Percentiles rank a stretch among this genome's conserved stretches.
These are phyloP conservation scores for Fistularia commersonii DNA, from an alignment of 2,797 vertebrate species.

Conservation along the genomic window DNA sequence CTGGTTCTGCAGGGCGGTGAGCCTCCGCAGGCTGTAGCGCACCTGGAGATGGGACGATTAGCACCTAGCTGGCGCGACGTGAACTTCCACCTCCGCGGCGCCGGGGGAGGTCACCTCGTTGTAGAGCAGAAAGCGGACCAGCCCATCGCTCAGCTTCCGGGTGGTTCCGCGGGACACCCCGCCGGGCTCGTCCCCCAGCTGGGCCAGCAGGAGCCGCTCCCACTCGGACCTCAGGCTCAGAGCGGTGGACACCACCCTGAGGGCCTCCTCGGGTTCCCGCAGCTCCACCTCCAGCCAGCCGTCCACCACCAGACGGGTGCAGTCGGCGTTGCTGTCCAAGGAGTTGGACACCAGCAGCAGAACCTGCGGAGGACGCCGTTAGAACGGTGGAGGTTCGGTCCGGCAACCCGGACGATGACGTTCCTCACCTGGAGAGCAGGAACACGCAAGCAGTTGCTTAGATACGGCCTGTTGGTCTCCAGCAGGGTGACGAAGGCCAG, in stretches of 20 bases:
- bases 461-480: constrained; percentile 90
- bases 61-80: neutral
- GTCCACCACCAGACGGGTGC: constrained; percentile 83
- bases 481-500: constrained; percentile 88
- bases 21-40: constrained; percentile 76
- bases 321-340: constrained; percentile 85
- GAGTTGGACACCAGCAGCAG: constrained; percentile 83
- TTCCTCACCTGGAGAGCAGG: constrained; percentile 82
- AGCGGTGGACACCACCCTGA: constrained; percentile 65
- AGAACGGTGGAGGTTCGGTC: too few relatives aligned
- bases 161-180: constrained; percentile 44
- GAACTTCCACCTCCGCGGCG: neutral
- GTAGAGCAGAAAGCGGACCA: constrained; percentile 81
- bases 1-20: constrained; percentile 82
- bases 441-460: constrained; percentile 85
- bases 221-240: constrained; percentile 73
- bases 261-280: constrained; percentile 51
- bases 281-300: constrained; percentile 86
- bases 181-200: constrained; percentile 58
- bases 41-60: constrained; percentile 61
- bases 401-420: too few relatives aligned
- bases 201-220: constrained; percentile 78
- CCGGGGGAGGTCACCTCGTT: constrained; percentile 74
- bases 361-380: constrained; percentile 56
- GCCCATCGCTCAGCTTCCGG: constrained; percentile 67